These are phyloP conservation scores for Dynastes hyllus DNA, from an alignment of 2,888 invertebrate genomes.

Conservation along the genomic window DNA sequence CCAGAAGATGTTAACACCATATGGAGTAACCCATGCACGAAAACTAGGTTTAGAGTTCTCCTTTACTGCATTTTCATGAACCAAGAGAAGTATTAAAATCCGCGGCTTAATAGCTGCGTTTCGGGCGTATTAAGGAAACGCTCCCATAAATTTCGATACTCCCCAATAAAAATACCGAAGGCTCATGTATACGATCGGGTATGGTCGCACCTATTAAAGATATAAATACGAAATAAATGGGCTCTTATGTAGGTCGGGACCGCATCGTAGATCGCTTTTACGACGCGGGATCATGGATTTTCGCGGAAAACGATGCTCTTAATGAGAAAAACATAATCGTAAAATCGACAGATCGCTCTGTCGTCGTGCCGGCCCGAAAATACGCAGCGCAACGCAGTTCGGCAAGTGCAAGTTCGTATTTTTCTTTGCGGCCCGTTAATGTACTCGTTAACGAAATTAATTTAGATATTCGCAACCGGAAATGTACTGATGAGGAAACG, in stretches of 20 bases:
- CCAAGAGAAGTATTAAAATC: no score
- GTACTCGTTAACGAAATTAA: not conserved
- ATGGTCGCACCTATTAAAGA: conserved; percentile 4
- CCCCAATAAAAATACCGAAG: conserved; percentile 1
- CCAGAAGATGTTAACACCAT: no score
- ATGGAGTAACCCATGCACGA: no score
- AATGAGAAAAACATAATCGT: conserved; percentile 42
- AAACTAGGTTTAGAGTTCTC: no score
- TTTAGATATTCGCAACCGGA: not conserved
- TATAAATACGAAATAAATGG: conserved; percentile 17
- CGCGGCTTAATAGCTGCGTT: not conserved
- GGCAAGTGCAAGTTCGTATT: conserved; percentile 20
- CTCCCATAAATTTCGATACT: not conserved
- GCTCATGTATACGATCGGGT: conserved; percentile 1
- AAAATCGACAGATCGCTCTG: conserved; percentile 23
- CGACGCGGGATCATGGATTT: conserved; percentile 27
- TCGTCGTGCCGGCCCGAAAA: not conserved
- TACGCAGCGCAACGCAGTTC: not conserved
- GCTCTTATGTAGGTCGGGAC: conserved; percentile 15
- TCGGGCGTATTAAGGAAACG: not conserved
- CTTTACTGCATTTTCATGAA: not conserved
- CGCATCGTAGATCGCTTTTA: conserved; percentile 16
- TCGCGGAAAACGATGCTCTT: conserved; percentile 35
- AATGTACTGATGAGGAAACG: not conserved
- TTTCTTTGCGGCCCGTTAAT: conserved; percentile 24